These are phyloP conservation scores for Ophion obscuratus DNA, from an alignment of 2,888 invertebrate species.

Conservation along the genomic window DNA sequence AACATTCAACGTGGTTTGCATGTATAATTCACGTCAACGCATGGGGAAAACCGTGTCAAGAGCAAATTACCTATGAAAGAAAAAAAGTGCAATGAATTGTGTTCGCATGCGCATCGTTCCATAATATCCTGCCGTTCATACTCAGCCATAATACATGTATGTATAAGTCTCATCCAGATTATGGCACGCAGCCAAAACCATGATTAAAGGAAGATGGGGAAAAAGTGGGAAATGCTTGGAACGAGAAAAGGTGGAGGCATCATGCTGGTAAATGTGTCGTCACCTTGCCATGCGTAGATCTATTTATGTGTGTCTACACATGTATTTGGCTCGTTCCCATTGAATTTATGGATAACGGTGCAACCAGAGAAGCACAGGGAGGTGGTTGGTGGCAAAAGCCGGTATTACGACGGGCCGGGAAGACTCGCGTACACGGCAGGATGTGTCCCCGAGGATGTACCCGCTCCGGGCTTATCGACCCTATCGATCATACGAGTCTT, in stretches of 20 bases:
- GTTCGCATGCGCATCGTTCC: slow-evolving; percentile 8
- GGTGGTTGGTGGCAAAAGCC: slow-evolving; percentile 51
- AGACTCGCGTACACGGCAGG: slow-evolving; percentile 39
- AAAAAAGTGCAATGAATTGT: slow-evolving; percentile 12
- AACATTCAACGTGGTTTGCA: too few relatives aligned
- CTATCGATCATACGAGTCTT: slow-evolving; percentile 62
- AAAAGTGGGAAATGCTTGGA: slow-evolving; percentile 17
- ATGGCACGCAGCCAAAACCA: slow-evolving; percentile 53
- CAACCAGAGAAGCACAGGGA: slow-evolving; percentile 28
- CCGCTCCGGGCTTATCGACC: slow-evolving; percentile 65
- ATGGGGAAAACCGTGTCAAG: not conserved
- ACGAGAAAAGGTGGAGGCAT: slow-evolving; percentile 49
- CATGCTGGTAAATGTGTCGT: slow-evolving; percentile 44
- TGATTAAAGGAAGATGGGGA: slow-evolving; percentile 49
- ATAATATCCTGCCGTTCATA: slow-evolving; percentile 22
- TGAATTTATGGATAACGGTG: slow-evolving; percentile 63
- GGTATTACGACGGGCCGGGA: slow-evolving; percentile 51
- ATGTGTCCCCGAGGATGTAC: slow-evolving; percentile 63
- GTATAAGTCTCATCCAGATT: slow-evolving; percentile 31
- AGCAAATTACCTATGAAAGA: not conserved
- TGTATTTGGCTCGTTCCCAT: slow-evolving; percentile 37
- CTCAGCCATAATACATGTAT: not conserved
- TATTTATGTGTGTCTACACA: not conserved
- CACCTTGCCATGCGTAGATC: slow-evolving; percentile 39
- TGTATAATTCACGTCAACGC: too few relatives aligned